Evolutionary conservation across 2,113 vertebrate species (phyloP).

Genomic region (Delphinus delphis): DNA sequence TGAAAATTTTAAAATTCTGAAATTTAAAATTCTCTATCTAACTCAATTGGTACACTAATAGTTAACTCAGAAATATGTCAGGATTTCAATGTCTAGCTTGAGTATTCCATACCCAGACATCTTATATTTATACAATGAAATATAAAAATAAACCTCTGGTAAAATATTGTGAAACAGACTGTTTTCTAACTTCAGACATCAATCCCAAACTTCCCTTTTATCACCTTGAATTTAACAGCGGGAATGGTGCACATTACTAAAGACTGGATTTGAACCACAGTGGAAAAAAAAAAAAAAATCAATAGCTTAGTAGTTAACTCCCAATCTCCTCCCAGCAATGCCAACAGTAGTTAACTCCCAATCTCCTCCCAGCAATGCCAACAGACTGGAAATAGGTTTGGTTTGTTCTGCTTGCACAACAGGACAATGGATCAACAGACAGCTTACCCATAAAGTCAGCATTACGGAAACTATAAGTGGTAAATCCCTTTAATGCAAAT

Average conservation of each 20-base stretch:
- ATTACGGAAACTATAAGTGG: conserved; percentile 37
- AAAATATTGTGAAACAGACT: conserved; percentile 42
- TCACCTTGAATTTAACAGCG: conserved; percentile 33
- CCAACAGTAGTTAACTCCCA: conserved; percentile 48
- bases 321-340: conserved; percentile 35
- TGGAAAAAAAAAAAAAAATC: not conserved
- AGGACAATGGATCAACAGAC: conserved; percentile 42
- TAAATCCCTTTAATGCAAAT: conserved; percentile 66
- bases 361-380: conserved; percentile 45
- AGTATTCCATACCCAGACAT: not conserved
- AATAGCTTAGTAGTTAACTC: conserved; percentile 50
- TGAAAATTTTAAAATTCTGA: not conserved
- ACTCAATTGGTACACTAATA: not conserved
- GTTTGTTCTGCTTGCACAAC: conserved; percentile 51
- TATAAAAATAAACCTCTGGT: conserved; percentile 39
- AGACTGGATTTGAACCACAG: conserved; percentile 21
- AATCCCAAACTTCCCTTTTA: conserved; percentile 52
- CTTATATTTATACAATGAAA: not conserved
- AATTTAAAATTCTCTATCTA: conserved; percentile 12
- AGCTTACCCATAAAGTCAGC: conserved; percentile 52
- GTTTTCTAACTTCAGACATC: conserved; percentile 29
- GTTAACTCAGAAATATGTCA: not conserved
- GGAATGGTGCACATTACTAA: conserved; percentile 47
- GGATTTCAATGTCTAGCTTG: conserved; percentile 35
- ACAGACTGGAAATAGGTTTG: conserved; percentile 31